Conservation (phyloP, 1,140 invertebrate genomes). For the Ceratosolen solmsi region DNA sequence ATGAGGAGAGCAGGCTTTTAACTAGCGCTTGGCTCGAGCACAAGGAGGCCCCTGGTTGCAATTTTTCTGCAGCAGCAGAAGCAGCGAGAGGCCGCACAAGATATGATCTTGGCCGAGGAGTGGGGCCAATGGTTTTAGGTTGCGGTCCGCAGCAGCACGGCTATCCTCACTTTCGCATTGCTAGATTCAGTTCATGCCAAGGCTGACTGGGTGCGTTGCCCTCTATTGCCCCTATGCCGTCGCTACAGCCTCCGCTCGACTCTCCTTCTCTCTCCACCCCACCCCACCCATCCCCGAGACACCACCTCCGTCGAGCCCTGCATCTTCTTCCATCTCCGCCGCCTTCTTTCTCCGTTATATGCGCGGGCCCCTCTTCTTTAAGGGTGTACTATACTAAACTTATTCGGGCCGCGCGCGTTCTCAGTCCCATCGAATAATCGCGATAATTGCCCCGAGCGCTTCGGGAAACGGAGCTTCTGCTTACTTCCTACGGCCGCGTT, state of each 20-base stretch:
- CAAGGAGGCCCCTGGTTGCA: neutral
- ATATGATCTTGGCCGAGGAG: constrained; percentile 45
- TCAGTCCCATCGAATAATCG: neutral
- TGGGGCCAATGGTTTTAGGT: constrained; percentile 52
- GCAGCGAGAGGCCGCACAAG: neutral
- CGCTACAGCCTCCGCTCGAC: constrained; percentile 39
- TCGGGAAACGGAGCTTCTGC: neutral
- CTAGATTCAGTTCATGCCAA: constrained; percentile 75
- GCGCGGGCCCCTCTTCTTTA: neutral
- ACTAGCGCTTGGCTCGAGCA: neutral
- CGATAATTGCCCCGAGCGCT: neutral
- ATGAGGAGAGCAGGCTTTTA: constrained; percentile 19
- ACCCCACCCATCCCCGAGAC: neutral
- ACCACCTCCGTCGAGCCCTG: constrained; percentile 36
- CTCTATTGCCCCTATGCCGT: constrained; percentile 72
- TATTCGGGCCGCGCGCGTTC: neutral
- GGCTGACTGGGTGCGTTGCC: constrained; percentile 74
- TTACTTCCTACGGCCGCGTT: neutral
- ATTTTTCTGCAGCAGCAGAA: constrained; percentile 28
- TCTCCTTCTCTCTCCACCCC: constrained; percentile 21
- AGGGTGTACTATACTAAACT: neutral
- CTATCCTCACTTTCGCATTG: constrained; percentile 73
- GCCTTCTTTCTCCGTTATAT: constrained; percentile 36
- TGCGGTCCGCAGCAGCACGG: constrained; percentile 60
- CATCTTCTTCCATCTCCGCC: constrained; percentile 6